Conservation (phyloP, 2,888 invertebrate genomes). For the Ophion costatus region DNA sequence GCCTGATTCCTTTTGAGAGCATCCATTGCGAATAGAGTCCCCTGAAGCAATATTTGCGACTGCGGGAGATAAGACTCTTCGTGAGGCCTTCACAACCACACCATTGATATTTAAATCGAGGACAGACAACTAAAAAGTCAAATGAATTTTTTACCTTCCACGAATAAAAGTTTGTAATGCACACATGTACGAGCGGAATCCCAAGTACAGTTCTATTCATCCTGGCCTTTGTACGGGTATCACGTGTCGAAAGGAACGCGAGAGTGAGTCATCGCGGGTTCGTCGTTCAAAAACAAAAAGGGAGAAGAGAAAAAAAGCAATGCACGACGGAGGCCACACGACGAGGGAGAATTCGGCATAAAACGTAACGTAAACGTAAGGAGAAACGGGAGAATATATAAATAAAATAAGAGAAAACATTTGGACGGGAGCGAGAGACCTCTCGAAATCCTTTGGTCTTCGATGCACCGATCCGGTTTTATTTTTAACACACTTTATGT, state of each 20-base stretch:
- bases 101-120: slow-evolving; percentile 52
- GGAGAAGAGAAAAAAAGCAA: background rate
- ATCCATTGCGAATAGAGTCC: background rate
- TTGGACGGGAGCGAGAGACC: slow-evolving; percentile 31
- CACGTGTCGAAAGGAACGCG: slow-evolving; percentile 36
- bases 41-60: background rate
- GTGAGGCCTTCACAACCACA: slow-evolving; percentile 1
- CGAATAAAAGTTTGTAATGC: slow-evolving; percentile 10
- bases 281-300: background rate
- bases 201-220: slow-evolving; percentile 18
- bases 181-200: slow-evolving; percentile 10
- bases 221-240: slow-evolving; percentile 15
- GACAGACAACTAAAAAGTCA: slow-evolving; percentile 10
- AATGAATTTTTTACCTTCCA: slow-evolving; percentile 2
- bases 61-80: slow-evolving; percentile 21
- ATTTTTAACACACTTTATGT: slow-evolving; percentile 54
- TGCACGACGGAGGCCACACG: slow-evolving; percentile 7
- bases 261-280: slow-evolving; percentile 47
- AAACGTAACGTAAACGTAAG: background rate
- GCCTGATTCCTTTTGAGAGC: too few species aligned
- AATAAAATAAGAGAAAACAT: slow-evolving; percentile 24
- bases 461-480: slow-evolving; percentile 55
- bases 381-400: slow-evolving; percentile 13
- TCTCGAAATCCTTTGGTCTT: slow-evolving; percentile 60
- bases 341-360: background rate